phyloP scores from a whole-genome alignment of 2,888 invertebrate species.

The Gari tellinella region DNA sequence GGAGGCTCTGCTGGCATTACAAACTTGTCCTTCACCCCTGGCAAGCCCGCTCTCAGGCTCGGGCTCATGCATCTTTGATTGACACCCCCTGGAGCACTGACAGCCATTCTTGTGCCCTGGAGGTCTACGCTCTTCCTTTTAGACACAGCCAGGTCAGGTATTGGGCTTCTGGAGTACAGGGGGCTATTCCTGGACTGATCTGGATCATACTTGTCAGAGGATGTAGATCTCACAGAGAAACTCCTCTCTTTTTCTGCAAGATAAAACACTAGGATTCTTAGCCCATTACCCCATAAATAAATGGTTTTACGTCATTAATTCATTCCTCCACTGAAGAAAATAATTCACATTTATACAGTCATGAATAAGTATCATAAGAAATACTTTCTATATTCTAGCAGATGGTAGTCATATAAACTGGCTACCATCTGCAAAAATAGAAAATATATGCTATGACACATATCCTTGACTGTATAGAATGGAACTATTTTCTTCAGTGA shows the following conservation, averaged over 20 bases:
- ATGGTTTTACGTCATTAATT: too few species aligned
- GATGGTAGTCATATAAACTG: too few species aligned
- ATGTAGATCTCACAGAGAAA: conserved; percentile 49
- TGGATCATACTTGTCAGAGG: conserved; percentile 35
- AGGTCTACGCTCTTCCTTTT: not conserved
- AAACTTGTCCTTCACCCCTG: conserved; percentile 84
- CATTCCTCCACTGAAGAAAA: too few species aligned
- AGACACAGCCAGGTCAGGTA: not conserved
- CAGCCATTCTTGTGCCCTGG: conserved; percentile 34
- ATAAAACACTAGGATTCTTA: too few species aligned
- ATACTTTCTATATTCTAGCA: too few species aligned
- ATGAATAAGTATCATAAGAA: too few species aligned
- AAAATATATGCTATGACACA: not conserved
- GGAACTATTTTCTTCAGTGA: not conserved
- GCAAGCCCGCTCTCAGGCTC: not conserved
- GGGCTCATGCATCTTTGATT: conserved; percentile 33
- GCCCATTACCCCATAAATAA: too few species aligned
- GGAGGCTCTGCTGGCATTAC: conserved; percentile 92
- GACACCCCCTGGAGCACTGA: conserved; percentile 30
- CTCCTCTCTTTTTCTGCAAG: conserved; percentile 51
- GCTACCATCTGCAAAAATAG: too few species aligned
- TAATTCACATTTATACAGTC: too few species aligned
- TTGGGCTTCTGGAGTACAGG: conserved; percentile 40
- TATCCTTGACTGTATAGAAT: too few species aligned
- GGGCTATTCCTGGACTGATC: conserved; percentile 47